Evolutionary conservation across 2,113 vertebrate species (phyloP).

Genomic region (Periophthalmodon schlosseri): DNA sequence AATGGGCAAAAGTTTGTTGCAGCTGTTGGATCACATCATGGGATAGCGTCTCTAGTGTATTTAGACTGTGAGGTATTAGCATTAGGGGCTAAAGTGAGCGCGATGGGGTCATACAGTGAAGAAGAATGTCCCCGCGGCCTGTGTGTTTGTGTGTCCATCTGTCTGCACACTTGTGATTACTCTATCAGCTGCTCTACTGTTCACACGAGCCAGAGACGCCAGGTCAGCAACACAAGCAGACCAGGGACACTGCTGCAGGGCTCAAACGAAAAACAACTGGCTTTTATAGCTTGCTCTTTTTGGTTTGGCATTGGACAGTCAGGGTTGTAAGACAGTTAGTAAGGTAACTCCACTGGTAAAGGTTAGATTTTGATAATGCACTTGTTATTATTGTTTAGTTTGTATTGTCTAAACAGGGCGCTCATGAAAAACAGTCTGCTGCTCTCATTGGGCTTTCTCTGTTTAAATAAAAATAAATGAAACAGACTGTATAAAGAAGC

Average conservation of each 20-base stretch:
- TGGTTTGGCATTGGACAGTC: background rate
- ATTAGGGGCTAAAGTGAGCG: conserved; percentile 37
- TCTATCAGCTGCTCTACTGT: conserved; percentile 33
- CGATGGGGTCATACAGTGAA: conserved; percentile 1
- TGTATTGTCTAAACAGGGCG: too few relatives aligned
- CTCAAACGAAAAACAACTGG: background rate
- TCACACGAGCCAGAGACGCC: conserved; percentile 3
- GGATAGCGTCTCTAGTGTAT: conserved; percentile 47
- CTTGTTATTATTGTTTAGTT: too few relatives aligned
- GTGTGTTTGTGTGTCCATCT: conserved; percentile 41
- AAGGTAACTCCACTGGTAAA: too few relatives aligned
- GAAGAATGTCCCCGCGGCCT: conserved; percentile 21
- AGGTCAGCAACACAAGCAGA: conserved; percentile 16
- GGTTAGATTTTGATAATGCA: too few relatives aligned
- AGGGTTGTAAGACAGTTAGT: too few relatives aligned
- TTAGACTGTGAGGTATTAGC: conserved; percentile 15
- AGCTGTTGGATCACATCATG: conserved; percentile 66
- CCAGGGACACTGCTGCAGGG: background rate
- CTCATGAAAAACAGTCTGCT: too few relatives aligned
- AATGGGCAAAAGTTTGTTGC: conserved; percentile 27
- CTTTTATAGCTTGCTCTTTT: background rate
- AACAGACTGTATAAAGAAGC: too few relatives aligned
- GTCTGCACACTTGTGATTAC: conserved; percentile 30
- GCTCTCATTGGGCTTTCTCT: too few relatives aligned
- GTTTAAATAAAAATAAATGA: too few relatives aligned